Conservation (phyloP, 2,888 invertebrate genomes). For the Drosophila longiperda region DNA sequence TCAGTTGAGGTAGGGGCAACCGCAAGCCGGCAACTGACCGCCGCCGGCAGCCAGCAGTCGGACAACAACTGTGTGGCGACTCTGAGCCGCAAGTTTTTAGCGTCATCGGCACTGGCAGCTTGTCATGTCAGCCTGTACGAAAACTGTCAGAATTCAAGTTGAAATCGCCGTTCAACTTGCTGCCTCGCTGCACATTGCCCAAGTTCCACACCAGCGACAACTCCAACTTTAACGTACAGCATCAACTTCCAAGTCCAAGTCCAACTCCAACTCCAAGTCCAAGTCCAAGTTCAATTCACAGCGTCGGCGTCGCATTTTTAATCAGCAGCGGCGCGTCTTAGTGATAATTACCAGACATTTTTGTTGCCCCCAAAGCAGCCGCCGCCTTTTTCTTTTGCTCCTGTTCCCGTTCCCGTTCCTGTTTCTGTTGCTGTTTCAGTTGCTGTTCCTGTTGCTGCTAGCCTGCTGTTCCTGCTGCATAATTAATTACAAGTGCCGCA, state of each 20-base stretch:
- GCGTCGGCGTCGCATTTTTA: constrained; percentile 77
- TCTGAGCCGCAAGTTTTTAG: constrained; percentile 67
- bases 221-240: constrained; percentile 2
- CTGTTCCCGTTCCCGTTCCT: constrained; percentile 26
- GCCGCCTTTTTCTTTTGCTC: neutral
- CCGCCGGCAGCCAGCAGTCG: constrained; percentile 9
- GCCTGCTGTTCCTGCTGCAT: constrained; percentile 37
- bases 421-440: neutral
- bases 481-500: constrained; percentile 69
- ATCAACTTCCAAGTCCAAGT: neutral
- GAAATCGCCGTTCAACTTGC: constrained; percentile 46
- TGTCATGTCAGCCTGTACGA: constrained; percentile 80
- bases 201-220: neutral
- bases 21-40: constrained; percentile 10
- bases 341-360: constrained; percentile 79
- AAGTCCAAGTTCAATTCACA: constrained; percentile 15
- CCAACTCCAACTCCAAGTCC: neutral
- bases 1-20: constrained; percentile 50
- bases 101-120: constrained; percentile 77
- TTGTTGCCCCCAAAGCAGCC: constrained; percentile 42
- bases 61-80: constrained; percentile 17
- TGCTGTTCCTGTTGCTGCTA: neutral
- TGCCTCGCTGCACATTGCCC: constrained; percentile 54
- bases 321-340: constrained; percentile 75
- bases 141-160: constrained; percentile 82